A percentile compares a stretch with the other conserved stretches of the same genome.
Conservation (phyloP, 2,888 invertebrate genomes). For the Drosophila austrosaltans region DNA sequence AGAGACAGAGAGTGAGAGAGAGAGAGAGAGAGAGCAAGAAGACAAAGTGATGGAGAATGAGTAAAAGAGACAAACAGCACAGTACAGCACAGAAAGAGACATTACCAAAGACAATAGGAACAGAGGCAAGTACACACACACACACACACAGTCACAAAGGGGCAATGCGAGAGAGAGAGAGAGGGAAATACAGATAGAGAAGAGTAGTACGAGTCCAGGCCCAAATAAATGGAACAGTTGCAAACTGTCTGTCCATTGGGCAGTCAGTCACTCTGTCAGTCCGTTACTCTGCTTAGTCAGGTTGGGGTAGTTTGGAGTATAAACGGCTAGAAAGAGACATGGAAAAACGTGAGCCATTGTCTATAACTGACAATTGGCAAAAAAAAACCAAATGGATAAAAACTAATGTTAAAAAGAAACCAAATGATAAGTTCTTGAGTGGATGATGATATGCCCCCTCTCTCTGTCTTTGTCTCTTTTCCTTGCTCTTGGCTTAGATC, state of each 20-base stretch:
- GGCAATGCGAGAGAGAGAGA: conserved; percentile 3
- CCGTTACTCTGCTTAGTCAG: conserved; percentile 51
- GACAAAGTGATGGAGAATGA: conserved; percentile 4
- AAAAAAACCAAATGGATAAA: conserved; percentile 54
- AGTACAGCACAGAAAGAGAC: conserved; percentile 48
- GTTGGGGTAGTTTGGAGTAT: conserved; percentile 28
- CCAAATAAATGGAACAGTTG: conserved; percentile 69
- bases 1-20: neutral
- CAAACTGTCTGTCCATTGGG: conserved; percentile 42
- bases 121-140: conserved; percentile 58
- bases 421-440: conserved; percentile 1
- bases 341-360: conserved; percentile 73
- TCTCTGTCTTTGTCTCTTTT: neutral
- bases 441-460: neutral
- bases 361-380: conserved; percentile 73
- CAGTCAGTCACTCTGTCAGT: conserved; percentile 32
- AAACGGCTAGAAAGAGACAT: conserved; percentile 44
- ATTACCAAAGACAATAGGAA: conserved; percentile 64
- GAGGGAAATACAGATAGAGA: neutral
- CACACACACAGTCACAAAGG: conserved; percentile 31
- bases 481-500: conserved; percentile 54
- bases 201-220: conserved; percentile 35
- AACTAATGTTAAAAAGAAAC: conserved; percentile 1
- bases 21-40: conserved; percentile 36
- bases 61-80: conserved; percentile 39